Evolutionary conservation across 2,888 invertebrate genomes (phyloP).

Genomic region (Cosmorhoe ocellata): DNA sequence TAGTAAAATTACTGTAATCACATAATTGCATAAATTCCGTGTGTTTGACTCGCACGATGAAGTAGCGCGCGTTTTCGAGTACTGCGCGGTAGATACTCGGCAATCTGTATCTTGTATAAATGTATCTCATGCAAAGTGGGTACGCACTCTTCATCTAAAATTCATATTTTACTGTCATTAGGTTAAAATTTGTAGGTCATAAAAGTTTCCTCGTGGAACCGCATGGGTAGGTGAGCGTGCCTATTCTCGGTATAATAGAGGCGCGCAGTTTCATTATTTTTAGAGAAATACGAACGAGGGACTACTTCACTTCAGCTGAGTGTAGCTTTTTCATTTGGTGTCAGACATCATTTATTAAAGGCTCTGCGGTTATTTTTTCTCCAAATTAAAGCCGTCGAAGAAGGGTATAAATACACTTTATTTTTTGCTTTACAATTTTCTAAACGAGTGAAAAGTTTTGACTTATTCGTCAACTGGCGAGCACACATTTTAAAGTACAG

Average conservation of each 20-base stretch:
- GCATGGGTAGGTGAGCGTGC: slow-evolving; percentile 19
- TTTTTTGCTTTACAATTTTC: not conserved
- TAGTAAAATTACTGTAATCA: too few relatives aligned
- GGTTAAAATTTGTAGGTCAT: slow-evolving; percentile 36
- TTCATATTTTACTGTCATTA: slow-evolving; percentile 37
- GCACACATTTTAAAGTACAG: too few relatives aligned
- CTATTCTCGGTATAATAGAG: slow-evolving; percentile 20
- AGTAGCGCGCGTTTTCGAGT: too few relatives aligned
- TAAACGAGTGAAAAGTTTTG: not conserved
- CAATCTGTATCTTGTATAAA: not conserved
- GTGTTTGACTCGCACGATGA: too few relatives aligned
- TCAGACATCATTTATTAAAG: slow-evolving; percentile 15
- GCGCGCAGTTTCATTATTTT: slow-evolving; percentile 28
- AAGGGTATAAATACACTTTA: not conserved
- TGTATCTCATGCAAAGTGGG: slow-evolving; percentile 23
- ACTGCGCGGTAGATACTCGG: too few relatives aligned
- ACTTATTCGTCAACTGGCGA: too few relatives aligned
- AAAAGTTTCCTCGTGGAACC: slow-evolving; percentile 30
- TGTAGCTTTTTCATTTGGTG: slow-evolving; percentile 17
- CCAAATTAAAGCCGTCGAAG: slow-evolving; percentile 13
- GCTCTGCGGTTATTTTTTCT: slow-evolving; percentile 18
- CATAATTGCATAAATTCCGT: not conserved
- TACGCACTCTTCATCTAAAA: slow-evolving; percentile 33
- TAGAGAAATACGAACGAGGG: slow-evolving; percentile 15
- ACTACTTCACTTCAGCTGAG: slow-evolving; percentile 6